These are phyloP conservation scores for Osmerus eperlanus DNA, from an alignment of 2,113 vertebrate species.

Conservation along the genomic window DNA sequence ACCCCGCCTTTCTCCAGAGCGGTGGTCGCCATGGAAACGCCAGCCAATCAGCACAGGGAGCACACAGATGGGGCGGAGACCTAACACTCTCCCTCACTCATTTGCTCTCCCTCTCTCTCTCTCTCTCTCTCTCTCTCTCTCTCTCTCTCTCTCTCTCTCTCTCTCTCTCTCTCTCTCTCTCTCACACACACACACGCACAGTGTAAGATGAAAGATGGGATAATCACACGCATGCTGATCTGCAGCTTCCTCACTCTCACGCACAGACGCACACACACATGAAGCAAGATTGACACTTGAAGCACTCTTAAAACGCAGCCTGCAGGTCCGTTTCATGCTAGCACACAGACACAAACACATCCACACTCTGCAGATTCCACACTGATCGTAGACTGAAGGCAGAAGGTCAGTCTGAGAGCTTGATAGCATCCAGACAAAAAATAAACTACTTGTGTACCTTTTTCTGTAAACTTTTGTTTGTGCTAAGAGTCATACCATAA, in stretches of 20 bases:
- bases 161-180: not conserved
- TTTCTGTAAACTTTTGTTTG: not conserved
- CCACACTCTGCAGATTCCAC: slow-evolving; percentile 5
- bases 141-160: not conserved
- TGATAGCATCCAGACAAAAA: not conserved
- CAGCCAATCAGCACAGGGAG: slow-evolving; percentile 41
- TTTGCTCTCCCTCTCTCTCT: not conserved
- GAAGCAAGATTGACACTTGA: slow-evolving; percentile 11
- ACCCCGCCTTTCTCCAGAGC: slow-evolving; percentile 24
- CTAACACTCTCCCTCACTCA: slow-evolving; percentile 13
- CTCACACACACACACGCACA: slow-evolving; percentile 4
- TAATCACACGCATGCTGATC: slow-evolving; percentile 3
- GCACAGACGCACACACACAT: slow-evolving; percentile 4
- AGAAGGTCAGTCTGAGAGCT: slow-evolving; percentile 9
- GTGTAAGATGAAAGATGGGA: slow-evolving; percentile 5
- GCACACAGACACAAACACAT: not conserved
- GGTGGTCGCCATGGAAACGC: slow-evolving; percentile 46
- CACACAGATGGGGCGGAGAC: slow-evolving; percentile 38
- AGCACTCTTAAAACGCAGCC: slow-evolving; percentile 1
- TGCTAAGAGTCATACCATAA: not conserved
- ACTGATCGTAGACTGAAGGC: not conserved
- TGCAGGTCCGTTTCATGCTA: too few relatives aligned
- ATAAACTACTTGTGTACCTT: not conserved
- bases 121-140: not conserved
- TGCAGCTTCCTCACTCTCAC: slow-evolving; percentile 1